Conservation (phyloP, 2,113 vertebrate genomes). For the Austrofundulus limnaeus region DNA sequence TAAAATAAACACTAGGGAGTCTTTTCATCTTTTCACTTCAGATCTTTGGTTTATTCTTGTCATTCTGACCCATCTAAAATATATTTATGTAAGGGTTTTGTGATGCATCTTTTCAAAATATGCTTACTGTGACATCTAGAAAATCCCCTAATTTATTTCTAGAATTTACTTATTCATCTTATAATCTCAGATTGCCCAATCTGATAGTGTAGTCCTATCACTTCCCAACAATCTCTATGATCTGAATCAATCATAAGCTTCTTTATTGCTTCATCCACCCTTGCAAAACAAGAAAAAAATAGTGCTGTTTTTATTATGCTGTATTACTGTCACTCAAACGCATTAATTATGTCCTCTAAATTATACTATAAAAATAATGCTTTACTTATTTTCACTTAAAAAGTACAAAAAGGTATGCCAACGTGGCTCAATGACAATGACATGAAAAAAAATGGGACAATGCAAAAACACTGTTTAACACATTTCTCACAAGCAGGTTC, state of each 20-base stretch:
- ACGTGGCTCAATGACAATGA: not conserved
- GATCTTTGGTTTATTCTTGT: not conserved
- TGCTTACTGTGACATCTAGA: not conserved
- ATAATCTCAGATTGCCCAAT: not conserved
- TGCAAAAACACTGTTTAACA: constrained; percentile 1
- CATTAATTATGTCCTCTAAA: too few species aligned
- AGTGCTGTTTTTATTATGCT: not conserved
- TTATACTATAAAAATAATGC: not conserved
- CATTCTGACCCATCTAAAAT: not conserved
- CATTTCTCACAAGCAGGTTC: constrained; percentile 19
- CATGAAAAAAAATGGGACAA: constrained; percentile 4
- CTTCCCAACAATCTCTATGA: not conserved
- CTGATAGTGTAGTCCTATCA: not conserved
- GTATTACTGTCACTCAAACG: not conserved
- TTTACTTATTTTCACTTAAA: not conserved
- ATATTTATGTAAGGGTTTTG: not conserved
- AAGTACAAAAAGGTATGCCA: constrained; percentile 1
- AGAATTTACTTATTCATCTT: not conserved
- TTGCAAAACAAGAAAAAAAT: not conserved
- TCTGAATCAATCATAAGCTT: not conserved
- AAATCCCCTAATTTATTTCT: not conserved
- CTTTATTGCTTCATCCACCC: not conserved
- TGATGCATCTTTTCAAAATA: not conserved
- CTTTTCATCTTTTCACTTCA: not conserved
- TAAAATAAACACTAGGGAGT: too few species aligned